phyloP scores from a whole-genome alignment of 2,113 vertebrate genomes.

The Machaerirhynchus nigripectus region DNA sequence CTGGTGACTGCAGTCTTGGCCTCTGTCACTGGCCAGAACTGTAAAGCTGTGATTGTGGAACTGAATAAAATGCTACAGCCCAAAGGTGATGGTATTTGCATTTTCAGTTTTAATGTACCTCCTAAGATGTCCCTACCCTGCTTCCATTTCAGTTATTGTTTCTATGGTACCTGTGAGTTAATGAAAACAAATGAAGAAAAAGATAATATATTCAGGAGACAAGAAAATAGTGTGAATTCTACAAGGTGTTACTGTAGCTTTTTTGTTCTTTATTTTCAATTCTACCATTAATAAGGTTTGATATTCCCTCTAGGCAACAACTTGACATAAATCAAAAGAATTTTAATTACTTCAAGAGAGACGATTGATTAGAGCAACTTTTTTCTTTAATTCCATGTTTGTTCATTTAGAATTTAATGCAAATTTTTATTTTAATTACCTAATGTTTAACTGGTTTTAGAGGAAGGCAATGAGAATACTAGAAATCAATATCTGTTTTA shows the following conservation, averaged over 20 bases:
- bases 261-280: not conserved
- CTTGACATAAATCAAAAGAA: constrained; percentile 27
- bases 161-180: not conserved
- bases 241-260: not conserved
- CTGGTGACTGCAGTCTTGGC: not conserved
- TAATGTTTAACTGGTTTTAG: not conserved
- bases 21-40: not conserved
- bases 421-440: not conserved
- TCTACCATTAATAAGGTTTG: not conserved
- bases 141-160: not conserved
- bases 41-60: not conserved
- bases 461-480: not conserved
- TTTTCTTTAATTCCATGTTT: constrained; percentile 4
- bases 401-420: constrained; percentile 1
- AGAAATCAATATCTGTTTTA: not conserved
- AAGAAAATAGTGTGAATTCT: not conserved
- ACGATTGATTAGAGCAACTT: not conserved
- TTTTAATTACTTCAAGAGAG: constrained; percentile 12
- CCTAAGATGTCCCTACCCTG: not conserved
- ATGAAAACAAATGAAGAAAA: not conserved
- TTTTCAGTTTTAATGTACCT: not conserved
- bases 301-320: not conserved
- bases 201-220: not conserved
- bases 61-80: not conserved
- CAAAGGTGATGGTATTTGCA: not conserved